phyloP scores from a whole-genome alignment of 2,113 vertebrate species.

The Mugil cephalus region DNA sequence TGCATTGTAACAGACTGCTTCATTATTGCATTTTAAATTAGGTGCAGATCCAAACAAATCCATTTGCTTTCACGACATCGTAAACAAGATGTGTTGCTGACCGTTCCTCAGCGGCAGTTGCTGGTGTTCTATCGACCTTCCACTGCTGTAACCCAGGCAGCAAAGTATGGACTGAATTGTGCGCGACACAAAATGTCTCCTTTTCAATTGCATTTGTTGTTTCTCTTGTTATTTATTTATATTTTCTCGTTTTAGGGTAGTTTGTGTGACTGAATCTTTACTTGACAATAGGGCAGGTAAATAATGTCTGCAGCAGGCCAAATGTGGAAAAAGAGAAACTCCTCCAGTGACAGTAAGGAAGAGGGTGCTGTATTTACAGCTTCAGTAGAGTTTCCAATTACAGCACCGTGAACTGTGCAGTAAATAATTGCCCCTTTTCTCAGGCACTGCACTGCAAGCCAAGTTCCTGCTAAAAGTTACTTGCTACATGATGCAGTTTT shows the following conservation, averaged over 20 bases:
- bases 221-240: constrained; percentile 25
- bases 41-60: constrained; percentile 80
- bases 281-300: constrained; percentile 61
- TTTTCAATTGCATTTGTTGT: constrained; percentile 34
- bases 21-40: constrained; percentile 80
- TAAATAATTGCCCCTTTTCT: constrained; percentile 72
- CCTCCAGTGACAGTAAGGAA: constrained; percentile 58
- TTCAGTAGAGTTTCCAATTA: constrained; percentile 81
- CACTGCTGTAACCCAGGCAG: constrained; percentile 52
- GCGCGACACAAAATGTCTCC: constrained; percentile 53
- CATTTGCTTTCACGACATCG: constrained; percentile 76
- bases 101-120: constrained; percentile 63
- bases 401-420: constrained; percentile 69
- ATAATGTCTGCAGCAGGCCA: constrained; percentile 52
- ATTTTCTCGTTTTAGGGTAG: constrained; percentile 31
- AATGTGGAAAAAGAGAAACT: constrained; percentile 53
- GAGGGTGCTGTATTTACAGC: constrained; percentile 75
- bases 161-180: constrained; percentile 50
- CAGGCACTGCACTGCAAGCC: constrained; percentile 59
- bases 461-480: constrained; percentile 44
- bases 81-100: constrained; percentile 82
- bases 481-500: constrained; percentile 50
- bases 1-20: constrained; percentile 78
- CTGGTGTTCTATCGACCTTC: constrained; percentile 74
- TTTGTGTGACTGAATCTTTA: constrained; percentile 54